These are phyloP conservation scores for Scaptomyza hsui DNA, from an alignment of 1,140 invertebrate species.

Conservation along the genomic window DNA sequence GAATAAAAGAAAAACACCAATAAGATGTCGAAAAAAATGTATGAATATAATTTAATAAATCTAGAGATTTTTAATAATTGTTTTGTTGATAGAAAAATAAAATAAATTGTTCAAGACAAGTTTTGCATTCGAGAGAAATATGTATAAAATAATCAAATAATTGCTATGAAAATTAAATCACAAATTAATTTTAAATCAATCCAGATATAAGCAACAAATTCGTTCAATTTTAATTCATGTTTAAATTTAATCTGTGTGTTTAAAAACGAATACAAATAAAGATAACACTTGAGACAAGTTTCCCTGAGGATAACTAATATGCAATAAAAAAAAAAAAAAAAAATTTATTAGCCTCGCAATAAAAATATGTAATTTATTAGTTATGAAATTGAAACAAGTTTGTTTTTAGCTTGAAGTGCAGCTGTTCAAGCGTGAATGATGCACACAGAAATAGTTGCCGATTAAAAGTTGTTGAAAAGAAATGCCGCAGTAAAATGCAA, in stretches of 20 bases:
- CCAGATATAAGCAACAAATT: no score
- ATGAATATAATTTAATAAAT: background rate
- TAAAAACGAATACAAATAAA: no score
- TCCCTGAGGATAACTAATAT: no score
- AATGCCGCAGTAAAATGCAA: constrained; percentile 40
- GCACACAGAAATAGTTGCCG: constrained; percentile 20
- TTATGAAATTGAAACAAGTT: constrained; percentile 16
- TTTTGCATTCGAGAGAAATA: no score
- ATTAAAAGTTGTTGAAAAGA: constrained; percentile 38
- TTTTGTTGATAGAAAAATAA: no score
- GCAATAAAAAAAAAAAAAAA: background rate
- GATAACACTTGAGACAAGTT: no score
- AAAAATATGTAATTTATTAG: constrained; percentile 6
- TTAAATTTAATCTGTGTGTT: no score
- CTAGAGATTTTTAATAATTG: background rate
- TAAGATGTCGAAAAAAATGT: background rate
- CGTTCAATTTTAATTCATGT: no score
- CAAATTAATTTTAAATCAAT: no score
- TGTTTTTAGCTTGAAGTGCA: background rate
- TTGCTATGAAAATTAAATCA: no score
- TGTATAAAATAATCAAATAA: no score
- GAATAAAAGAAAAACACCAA: background rate
- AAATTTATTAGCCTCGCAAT: background rate
- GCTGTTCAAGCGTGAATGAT: constrained; percentile 37
- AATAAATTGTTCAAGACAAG: no score